Evolutionary conservation across 2,113 vertebrate genomes (phyloP).

Genomic region (Barnardius zonarius): DNA sequence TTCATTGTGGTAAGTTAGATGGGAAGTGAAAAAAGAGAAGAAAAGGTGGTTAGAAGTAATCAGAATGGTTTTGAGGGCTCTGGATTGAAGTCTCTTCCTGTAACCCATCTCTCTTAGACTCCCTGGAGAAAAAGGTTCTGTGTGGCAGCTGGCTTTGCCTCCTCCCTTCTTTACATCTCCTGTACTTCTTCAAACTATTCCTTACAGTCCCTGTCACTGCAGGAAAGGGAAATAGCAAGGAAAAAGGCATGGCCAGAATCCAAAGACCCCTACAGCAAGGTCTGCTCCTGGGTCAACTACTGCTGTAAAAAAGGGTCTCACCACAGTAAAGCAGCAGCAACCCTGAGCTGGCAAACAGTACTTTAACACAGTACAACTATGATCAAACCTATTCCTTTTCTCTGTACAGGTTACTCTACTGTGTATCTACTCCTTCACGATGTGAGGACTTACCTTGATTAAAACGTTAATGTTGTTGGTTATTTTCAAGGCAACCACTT

Average conservation of each 20-base stretch:
- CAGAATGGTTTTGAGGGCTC: not conserved
- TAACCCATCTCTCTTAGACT: not conserved
- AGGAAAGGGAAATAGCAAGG: not conserved
- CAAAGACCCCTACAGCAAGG: not conserved
- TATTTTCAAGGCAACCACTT: slow-evolving; percentile 99
- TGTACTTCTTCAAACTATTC: not conserved
- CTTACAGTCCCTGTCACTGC: not conserved
- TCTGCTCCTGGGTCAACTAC: not conserved
- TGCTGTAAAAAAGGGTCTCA: not conserved
- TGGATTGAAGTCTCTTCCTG: not conserved
- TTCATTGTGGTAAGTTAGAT: not conserved
- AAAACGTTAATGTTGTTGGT: slow-evolving; percentile 99
- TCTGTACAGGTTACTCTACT: not conserved
- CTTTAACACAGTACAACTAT: not conserved
- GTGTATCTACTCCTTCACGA: not conserved
- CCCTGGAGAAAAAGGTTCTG: not conserved
- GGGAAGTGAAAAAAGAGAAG: not conserved
- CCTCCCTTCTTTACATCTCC: not conserved
- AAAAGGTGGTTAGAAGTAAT: not conserved
- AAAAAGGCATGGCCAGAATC: not conserved
- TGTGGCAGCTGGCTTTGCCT: not conserved
- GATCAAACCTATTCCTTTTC: not conserved
- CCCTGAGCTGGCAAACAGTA: not conserved
- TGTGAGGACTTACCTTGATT: slow-evolving; percentile 86
- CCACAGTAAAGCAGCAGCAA: not conserved